Evolutionary conservation across 2,113 vertebrate genomes (phyloP).

Genomic region (Protobothrops flavoviridis): DNA sequence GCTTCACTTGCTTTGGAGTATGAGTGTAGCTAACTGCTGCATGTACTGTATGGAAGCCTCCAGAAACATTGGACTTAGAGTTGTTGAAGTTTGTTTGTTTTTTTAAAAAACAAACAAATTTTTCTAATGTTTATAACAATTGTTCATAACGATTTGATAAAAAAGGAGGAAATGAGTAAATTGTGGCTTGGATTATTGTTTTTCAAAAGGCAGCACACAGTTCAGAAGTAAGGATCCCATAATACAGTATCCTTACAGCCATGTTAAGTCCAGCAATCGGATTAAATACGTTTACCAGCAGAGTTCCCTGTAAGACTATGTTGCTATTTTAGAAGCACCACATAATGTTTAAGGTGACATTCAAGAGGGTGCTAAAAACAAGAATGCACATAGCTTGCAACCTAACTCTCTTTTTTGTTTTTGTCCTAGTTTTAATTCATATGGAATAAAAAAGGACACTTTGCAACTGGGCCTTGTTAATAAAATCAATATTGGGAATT

Average conservation of each 20-base stretch:
- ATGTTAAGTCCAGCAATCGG: background rate
- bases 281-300: background rate
- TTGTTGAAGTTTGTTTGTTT: background rate
- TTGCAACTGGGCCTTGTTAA: background rate
- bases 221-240: background rate
- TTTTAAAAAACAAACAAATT: background rate
- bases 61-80: background rate
- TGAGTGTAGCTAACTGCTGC: background rate
- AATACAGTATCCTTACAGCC: background rate
- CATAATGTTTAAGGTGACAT: background rate
- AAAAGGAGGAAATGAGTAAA: background rate
- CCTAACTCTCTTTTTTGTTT: background rate
- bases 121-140: background rate
- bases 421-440: background rate
- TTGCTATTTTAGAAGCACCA: background rate
- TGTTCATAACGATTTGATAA: background rate
- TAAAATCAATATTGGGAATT: background rate
- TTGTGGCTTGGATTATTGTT: background rate
- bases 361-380: background rate
- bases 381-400: background rate
- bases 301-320: background rate
- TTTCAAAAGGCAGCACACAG: background rate
- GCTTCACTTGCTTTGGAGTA: background rate
- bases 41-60: background rate
- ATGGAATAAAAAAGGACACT: background rate